Percentiles rank a stretch among this genome's conserved stretches.
Evolutionary conservation across 64 coral and sea anemone genomes (phyloP).

Genomic region (Dendrophyllia cribrosa): DNA sequence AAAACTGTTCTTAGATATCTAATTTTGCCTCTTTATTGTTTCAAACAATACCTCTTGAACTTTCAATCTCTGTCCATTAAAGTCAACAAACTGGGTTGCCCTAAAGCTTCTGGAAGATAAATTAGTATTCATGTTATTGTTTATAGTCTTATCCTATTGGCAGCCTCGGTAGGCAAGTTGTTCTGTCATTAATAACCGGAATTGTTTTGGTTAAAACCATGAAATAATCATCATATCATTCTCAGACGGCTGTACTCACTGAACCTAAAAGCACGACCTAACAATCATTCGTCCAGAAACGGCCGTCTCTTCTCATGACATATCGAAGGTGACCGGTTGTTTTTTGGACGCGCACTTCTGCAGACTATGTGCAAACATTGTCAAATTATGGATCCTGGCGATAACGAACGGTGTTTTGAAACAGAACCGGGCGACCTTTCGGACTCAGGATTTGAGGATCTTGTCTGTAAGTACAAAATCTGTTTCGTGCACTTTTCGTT

Average conservation of each 20-base stretch:
- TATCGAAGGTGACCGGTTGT: neutral
- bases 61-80: neutral
- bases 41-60: neutral
- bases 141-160: neutral
- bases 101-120: neutral
- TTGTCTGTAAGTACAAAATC: slow-evolving; percentile 15
- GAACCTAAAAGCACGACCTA: neutral
- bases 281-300: neutral
- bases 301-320: neutral
- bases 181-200: neutral
- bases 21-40: neutral
- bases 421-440: neutral
- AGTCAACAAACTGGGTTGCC: neutral
- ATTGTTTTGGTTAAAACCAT: neutral
- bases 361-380: neutral
- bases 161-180: neutral
- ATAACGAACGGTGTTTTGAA: neutral
- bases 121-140: neutral
- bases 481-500: too few species aligned
- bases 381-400: neutral
- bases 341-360: neutral
- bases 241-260: neutral
- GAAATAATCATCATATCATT: neutral
- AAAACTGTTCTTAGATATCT: neutral
- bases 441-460: slow-evolving; percentile 17